Evolutionary conservation across 2,113 vertebrate species (phyloP), one percentile per base, ranked within the genome.

Genomic region (Pomatostomus ruficeps): DNA sequence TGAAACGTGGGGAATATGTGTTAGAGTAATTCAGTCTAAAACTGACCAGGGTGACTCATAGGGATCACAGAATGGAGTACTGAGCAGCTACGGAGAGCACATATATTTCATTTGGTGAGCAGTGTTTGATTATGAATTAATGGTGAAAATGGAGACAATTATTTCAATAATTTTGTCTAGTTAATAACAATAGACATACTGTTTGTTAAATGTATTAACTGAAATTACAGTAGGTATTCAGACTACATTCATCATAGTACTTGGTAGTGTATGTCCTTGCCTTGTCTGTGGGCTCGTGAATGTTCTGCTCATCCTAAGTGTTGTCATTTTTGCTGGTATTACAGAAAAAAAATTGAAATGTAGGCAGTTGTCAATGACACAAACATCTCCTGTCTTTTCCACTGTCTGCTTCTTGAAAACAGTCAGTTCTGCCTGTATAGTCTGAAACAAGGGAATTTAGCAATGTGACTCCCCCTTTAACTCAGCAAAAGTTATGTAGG

Each of bases 191-290:
- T 42, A 95, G 84, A 87, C 86, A 58, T 85, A 76, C 72, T 92
- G 70, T 91, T 96, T 89, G 77, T 75, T 89, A 94, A 94, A 68
- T 54, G 43, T 85, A 78, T 90, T 94, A 83, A 72, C 79, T 93
- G 68, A 80, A 96, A 78, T 88, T 93, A 74, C 55, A 75, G 61
- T 85, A 76, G 40, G 59, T 92, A 43, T 84, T 91, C 70, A 91
- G 79, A 85, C 58, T 70, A 20, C 51, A 78, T 88, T 90, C 21
- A 87, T 91, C 70, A 35, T 88, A 80, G 85, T 89, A 54, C 43
- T 92, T 86, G 38, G 43, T 76, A 86, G 36, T 1, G 5, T 95
- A 57, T 83, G 85, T 78, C 83, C 38, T 91, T 71, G 63, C 75
- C 89, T 38, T 63, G 55, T 90, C 55, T 90, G 43, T 70, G 68